Evolutionary conservation across 1,140 invertebrate species (phyloP), one percentile per base, ranked within the genome.

Genomic region (Camponotus floridanus): DNA sequence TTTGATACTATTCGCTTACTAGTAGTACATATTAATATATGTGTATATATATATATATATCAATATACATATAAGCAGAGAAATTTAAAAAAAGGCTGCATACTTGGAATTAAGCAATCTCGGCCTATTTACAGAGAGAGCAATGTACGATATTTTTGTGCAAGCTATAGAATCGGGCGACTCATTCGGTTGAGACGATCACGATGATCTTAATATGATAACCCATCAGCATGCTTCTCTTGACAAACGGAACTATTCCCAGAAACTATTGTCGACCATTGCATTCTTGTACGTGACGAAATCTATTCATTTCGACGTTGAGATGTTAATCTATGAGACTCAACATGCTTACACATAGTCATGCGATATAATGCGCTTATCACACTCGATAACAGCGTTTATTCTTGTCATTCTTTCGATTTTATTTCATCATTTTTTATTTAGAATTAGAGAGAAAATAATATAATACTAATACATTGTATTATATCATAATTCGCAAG

Each of bases 121-220:
- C 13, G 11, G 31, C 33, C 15, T 15, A 7, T 33, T 64, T 31
- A 1, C 26, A 18, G 0, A 13, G 6, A 13, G 31, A 5, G 11
- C 26, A 31, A 64, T 64, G 13, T n/a, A n/a, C n/a, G n/a, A n/a
- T 33, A 62, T 45, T 65, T 64, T 76, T 59, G 39, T 26, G 3
- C 5, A 51, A 79, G 7, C n/a, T 31, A 0, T 33, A 45, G 1
- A 45, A 64, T 48, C 26, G 0, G 18, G 9, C 4, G 33, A 45
- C 9, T 64, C 18, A 21, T 18, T 26, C 61, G 15, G 9, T 76
- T 39, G 11, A 78, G 42, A 78, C 85, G 13, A 45, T 87, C 86
- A 90, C 81, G 88, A 90, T 91, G 88, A 93, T 92, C 88, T 71
- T 70, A 31, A 59, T 36, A 84, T 88, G 90, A 93, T 92, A 92